Evolutionary conservation across 2,113 vertebrate genomes (phyloP).

Genomic region (Amphiprion ocellaris): DNA sequence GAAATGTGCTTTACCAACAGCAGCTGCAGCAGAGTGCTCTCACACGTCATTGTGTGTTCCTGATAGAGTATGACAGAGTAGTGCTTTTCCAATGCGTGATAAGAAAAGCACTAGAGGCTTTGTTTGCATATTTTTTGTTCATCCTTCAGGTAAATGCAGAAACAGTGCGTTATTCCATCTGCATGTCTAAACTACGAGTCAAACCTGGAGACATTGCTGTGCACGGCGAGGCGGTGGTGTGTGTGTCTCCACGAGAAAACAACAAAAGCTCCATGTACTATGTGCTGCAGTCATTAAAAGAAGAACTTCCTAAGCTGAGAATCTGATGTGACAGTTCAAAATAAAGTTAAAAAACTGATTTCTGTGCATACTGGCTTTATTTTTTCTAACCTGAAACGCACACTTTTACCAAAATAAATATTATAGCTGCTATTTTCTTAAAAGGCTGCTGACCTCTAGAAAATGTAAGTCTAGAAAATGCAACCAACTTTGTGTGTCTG

Average conservation of each 20-base stretch:
- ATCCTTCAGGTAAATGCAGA: constrained; percentile 92
- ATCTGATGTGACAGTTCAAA: too few relatives aligned
- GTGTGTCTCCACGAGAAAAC: constrained; percentile 94
- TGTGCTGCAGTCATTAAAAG: constrained; percentile 94
- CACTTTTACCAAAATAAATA: too few relatives aligned
- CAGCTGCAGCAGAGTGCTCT: background rate
- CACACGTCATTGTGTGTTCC: background rate
- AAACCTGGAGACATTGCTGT: constrained; percentile 95
- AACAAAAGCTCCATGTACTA: constrained; percentile 99
- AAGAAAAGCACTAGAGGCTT: background rate
- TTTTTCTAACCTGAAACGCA: too few relatives aligned
- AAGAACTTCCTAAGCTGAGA: constrained; percentile 93
- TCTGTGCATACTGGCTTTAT: too few relatives aligned
- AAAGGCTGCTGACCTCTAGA: too few relatives aligned
- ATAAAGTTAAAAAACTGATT: too few relatives aligned
- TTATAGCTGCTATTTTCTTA: too few relatives aligned
- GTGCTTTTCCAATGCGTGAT: background rate
- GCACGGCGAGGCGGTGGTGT: constrained; percentile 96
- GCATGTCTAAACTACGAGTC: constrained; percentile 93
- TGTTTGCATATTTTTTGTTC: background rate
- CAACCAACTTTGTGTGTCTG: background rate
- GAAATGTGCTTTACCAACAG: background rate
- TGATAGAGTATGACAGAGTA: background rate
- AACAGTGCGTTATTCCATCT: constrained; percentile 96
- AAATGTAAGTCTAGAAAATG: too few relatives aligned